Conservation (phyloP, 2,888 invertebrate species). For the Corbicula japonica region DNA sequence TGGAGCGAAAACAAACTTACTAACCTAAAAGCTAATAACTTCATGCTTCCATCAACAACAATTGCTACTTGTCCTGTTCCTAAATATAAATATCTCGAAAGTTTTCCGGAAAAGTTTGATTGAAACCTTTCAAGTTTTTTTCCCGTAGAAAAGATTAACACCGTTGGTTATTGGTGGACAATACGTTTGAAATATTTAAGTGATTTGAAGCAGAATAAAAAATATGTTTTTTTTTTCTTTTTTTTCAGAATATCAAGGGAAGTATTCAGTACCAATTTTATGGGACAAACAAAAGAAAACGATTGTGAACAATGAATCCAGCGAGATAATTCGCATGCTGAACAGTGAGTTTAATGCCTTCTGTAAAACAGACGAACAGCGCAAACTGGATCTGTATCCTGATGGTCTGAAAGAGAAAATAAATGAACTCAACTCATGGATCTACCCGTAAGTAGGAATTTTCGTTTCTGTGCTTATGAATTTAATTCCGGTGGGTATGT, state of each 20-base stretch:
- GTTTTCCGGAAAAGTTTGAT: too few species aligned
- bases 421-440: slow-evolving; percentile 81
- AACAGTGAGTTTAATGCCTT: slow-evolving; percentile 84
- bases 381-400: slow-evolving; percentile 81
- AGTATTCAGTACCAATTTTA: slow-evolving; percentile 81
- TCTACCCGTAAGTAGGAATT: slow-evolving; percentile 79
- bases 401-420: slow-evolving; percentile 74
- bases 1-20: too few species aligned
- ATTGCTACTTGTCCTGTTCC: too few species aligned
- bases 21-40: too few species aligned
- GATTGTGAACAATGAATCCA: slow-evolving; percentile 84
- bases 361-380: slow-evolving; percentile 79
- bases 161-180: too few species aligned
- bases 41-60: too few species aligned
- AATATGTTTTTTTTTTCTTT: too few species aligned
- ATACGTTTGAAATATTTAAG: too few species aligned
- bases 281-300: slow-evolving; percentile 83
- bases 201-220: too few species aligned
- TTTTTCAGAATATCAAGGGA: slow-evolving; percentile 79
- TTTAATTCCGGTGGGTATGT: background rate
- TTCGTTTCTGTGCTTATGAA: background rate
- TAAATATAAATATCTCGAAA: too few species aligned
- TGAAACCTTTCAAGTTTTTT: too few species aligned
- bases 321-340: slow-evolving; percentile 85
- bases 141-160: too few species aligned